These are phyloP conservation scores for Melieria crassipennis DNA, from an alignment of 2,888 invertebrate species.

Conservation along the genomic window DNA sequence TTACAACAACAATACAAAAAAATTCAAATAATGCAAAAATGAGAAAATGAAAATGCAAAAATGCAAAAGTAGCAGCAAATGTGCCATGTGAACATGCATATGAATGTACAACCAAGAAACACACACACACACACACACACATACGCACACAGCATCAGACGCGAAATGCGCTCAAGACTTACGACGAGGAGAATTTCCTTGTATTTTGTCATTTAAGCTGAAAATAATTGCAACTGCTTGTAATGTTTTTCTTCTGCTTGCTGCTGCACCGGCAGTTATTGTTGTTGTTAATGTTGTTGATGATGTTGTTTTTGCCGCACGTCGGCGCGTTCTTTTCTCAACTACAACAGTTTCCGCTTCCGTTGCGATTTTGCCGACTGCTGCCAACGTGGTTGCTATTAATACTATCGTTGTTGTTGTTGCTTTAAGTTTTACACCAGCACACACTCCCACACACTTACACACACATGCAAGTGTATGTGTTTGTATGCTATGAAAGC, in stretches of 20 bases:
- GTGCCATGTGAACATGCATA: neutral
- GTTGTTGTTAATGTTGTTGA: conserved; percentile 29
- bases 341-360: conserved; percentile 23
- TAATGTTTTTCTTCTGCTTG: conserved; percentile 44
- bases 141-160: neutral
- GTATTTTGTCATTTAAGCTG: conserved; percentile 63
- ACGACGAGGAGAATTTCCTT: conserved; percentile 58
- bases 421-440: conserved; percentile 19
- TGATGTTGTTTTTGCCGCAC: conserved; percentile 42
- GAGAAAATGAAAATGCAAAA: neutral
- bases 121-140: conserved; percentile 2
- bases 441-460: conserved; percentile 1
- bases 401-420: neutral
- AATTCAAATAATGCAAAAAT: neutral
- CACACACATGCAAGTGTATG: conserved; percentile 3
- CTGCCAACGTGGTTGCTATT: neutral
- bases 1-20: neutral
- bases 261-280: conserved; percentile 1
- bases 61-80: neutral
- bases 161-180: neutral
- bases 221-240: conserved; percentile 64
- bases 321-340: conserved; percentile 43
- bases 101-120: neutral
- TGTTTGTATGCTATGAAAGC: conserved; percentile 16
- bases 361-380: conserved; percentile 16